Evolutionary conservation across 2,888 invertebrate genomes (phyloP).

Genomic region (Nomada flava): DNA sequence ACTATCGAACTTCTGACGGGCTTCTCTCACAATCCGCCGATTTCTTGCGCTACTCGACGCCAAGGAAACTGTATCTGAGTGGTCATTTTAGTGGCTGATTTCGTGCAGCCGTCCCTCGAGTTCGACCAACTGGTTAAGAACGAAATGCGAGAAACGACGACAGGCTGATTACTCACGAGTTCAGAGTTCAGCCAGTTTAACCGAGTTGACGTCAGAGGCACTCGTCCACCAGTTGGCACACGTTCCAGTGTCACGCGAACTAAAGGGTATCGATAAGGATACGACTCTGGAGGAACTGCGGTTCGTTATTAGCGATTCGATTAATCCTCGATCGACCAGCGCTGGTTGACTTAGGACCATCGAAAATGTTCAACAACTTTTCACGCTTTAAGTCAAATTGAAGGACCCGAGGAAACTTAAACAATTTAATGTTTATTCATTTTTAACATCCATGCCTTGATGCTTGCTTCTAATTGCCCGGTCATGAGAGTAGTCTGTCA

Average conservation of each 20-base stretch:
- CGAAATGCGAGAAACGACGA: constrained; percentile 54
- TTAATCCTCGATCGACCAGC: constrained; percentile 1
- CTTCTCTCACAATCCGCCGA: constrained; percentile 4
- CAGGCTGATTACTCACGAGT: constrained; percentile 74
- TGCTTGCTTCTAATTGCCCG: too few relatives aligned
- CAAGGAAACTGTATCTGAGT: not conserved
- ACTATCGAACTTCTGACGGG: constrained; percentile 5
- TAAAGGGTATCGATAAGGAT: constrained; percentile 17
- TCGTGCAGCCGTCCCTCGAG: constrained; percentile 11
- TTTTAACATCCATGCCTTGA: too few relatives aligned
- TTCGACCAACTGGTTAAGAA: constrained; percentile 34
- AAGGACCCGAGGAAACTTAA: too few relatives aligned
- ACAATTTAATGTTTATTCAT: too few relatives aligned
- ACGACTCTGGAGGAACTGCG: not conserved
- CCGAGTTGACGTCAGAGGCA: constrained; percentile 67
- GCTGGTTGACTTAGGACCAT: too few relatives aligned
- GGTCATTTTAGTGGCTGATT: constrained; percentile 24
- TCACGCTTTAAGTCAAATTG: too few relatives aligned
- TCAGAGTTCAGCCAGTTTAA: constrained; percentile 79
- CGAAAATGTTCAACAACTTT: too few relatives aligned
- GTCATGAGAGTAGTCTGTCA: too few relatives aligned
- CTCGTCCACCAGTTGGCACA: constrained; percentile 47
- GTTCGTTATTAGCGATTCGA: constrained; percentile 20
- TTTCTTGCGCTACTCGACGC: not conserved
- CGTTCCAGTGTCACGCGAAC: constrained; percentile 18